Conservation (phyloP, 64 coral and sea anemone species). For the Platygyra sinensis region DNA sequence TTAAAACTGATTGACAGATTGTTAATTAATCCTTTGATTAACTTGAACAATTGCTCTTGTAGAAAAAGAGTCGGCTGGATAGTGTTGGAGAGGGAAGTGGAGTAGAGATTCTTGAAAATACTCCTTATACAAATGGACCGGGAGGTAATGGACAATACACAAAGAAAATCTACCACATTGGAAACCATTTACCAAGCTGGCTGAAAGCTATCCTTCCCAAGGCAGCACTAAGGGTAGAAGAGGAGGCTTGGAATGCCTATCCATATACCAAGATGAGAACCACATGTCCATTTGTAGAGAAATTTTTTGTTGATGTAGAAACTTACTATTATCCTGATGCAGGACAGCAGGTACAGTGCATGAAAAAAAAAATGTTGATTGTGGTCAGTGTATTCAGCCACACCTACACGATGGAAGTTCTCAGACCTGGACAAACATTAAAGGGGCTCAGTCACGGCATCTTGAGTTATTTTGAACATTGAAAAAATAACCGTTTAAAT, state of each 20-base stretch:
- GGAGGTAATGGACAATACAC: conserved; percentile 94
- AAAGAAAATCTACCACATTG: conserved; percentile 97
- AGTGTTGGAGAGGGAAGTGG: conserved; percentile 98
- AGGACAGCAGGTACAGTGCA: conserved; percentile 69
- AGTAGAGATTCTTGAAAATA: conserved; percentile 95
- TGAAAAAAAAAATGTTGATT: too few species aligned
- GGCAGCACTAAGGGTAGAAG: conserved; percentile 86
- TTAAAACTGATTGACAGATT: too few species aligned
- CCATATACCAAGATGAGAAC: conserved; percentile 99
- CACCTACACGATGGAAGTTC: too few species aligned
- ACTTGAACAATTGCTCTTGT: background rate
- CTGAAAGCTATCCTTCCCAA: conserved; percentile 97
- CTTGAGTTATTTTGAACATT: too few species aligned
- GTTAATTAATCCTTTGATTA: background rate
- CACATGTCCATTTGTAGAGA: conserved; percentile 98
- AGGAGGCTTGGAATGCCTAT: conserved; percentile 98
- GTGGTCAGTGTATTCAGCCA: too few species aligned
- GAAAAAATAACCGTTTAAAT: too few species aligned
- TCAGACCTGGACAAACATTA: too few species aligned
- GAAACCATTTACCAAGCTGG: conserved; percentile 93
- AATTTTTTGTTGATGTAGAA: conserved; percentile 98
- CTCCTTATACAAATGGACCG: conserved; percentile 81
- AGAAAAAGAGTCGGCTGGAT: conserved; percentile 99
- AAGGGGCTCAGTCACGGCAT: too few species aligned
- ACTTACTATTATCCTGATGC: conserved; percentile 95